Evolutionary conservation across 2,797 vertebrate genomes (phyloP).

Genomic region (Micromesistius poutassou): DNA sequence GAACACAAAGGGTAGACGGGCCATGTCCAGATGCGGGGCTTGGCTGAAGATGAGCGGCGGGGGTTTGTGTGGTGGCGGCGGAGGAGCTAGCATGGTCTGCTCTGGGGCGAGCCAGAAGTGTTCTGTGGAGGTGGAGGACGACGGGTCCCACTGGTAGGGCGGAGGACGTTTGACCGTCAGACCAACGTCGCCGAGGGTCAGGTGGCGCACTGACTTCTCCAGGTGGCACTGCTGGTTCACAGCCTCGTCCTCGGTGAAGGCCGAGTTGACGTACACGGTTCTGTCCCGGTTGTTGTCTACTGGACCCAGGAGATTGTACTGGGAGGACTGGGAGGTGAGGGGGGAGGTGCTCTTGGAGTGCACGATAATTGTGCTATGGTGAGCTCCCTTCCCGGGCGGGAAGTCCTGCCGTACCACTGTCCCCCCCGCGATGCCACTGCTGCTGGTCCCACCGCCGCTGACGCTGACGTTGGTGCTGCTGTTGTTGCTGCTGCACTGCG

Average conservation of each 20-base stretch:
- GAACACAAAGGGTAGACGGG: constrained; percentile 85
- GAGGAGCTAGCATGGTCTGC: constrained; percentile 79
- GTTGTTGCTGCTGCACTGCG: constrained; percentile 87
- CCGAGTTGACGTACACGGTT: constrained; percentile 94
- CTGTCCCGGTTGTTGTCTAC: constrained; percentile 84
- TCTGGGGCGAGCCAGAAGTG: constrained; percentile 96
- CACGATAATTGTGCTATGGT: constrained; percentile 87
- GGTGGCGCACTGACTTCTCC: constrained; percentile 65
- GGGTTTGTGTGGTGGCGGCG: constrained; percentile 83
- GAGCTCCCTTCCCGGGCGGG: constrained; percentile 74
- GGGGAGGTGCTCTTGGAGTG: constrained; percentile 87
- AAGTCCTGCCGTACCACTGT: constrained; percentile 82
- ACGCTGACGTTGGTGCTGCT: constrained; percentile 72
- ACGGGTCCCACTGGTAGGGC: constrained; percentile 93
- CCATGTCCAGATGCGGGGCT: constrained; percentile 88
- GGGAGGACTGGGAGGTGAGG: constrained; percentile 87
- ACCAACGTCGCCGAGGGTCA: constrained; percentile 72
- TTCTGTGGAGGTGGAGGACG: constrained; percentile 73
- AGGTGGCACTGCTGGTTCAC: constrained; percentile 86
- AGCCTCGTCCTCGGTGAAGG: constrained; percentile 94
- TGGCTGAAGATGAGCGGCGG: constrained; percentile 84
- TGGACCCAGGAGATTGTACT: constrained; percentile 85
- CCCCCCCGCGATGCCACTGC: constrained; percentile 74
- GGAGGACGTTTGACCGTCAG: constrained; percentile 86
- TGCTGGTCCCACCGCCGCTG: constrained; percentile 65